Evolutionary conservation across 2,113 vertebrate species (phyloP), one percentile per base, ranked within the genome.

Genomic region (Ceyx margarethae): DNA sequence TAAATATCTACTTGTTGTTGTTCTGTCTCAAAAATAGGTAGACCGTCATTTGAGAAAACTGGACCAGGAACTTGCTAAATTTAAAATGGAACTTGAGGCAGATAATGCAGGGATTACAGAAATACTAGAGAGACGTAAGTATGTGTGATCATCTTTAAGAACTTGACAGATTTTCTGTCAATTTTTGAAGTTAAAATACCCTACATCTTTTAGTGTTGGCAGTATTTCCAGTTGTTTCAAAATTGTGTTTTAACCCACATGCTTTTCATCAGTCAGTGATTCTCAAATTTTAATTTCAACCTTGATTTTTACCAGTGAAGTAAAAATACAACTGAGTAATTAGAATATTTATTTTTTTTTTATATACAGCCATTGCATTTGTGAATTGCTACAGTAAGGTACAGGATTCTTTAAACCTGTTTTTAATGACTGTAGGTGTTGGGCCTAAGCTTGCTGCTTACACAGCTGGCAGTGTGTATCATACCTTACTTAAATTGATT

Each of bases 61-160:
- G 97, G 99, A 99, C 97, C 99, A 99, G 96, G 99, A 99, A 91
- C 98, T 99, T 7, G 99, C 99, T 87, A 99, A 99, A 95, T 99
- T 99, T 94, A 99, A 99, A 98, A 99, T 99, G 99, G 99, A 99
- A 94, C 98, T 99, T 94, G 99, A 99, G 97, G 99, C 99, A 20
- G 99, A 99, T 97, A 99, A 99, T 87, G 99, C 99, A 76, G 99
- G 99, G 75, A 99, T 99, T 97, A 99, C 99, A 8, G 99, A 99
- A 97, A 98, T 99, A 97, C 92, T 99, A 95, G 99, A 99, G 97
- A 98, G 99, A 97, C 97, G 99, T 99, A 97, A 98, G 98, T 98
- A 95, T 85, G 71, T n/a, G 1, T 87, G 16, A 8, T 76, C 85
- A 66, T 74, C 18, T 85, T 33, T 45, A 45, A 53, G 50, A 79